phyloP scores from a whole-genome alignment of 2,888 invertebrate genomes.

The Rhagophthalmus giganteus region DNA sequence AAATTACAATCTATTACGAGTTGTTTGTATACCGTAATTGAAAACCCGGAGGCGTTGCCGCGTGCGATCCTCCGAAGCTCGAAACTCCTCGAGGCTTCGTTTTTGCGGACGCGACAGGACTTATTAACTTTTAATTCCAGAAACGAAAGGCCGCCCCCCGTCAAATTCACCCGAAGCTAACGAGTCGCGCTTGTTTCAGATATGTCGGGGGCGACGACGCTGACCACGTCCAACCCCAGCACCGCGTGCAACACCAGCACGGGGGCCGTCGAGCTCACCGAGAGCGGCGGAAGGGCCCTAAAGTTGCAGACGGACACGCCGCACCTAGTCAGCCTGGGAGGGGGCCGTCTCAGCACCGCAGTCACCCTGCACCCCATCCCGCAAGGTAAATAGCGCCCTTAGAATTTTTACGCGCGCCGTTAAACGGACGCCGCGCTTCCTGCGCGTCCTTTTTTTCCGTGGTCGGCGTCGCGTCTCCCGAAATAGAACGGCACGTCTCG shows the following conservation, averaged over 20 bases:
- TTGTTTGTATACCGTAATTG: neutral
- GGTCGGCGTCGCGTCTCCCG: no score
- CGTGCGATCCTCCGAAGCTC: neutral
- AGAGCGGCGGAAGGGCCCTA: constrained; percentile 60
- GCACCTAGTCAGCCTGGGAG: constrained; percentile 88
- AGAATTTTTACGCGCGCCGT: neutral
- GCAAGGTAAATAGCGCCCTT: constrained; percentile 71
- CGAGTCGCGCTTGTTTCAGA: constrained; percentile 27
- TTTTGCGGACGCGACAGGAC: no score
- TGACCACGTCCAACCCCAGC: constrained; percentile 19
- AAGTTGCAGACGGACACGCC: constrained; percentile 79
- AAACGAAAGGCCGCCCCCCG: no score
- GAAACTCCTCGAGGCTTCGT: neutral
- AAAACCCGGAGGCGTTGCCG: neutral
- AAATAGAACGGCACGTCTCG: no score
- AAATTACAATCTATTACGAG: neutral
- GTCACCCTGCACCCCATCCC: constrained; percentile 88
- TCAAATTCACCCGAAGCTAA: no score
- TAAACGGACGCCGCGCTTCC: no score
- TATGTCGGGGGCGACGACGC: constrained; percentile 39
- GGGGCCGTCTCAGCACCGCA: constrained; percentile 87
- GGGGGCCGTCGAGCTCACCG: constrained; percentile 43
- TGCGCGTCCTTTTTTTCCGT: no score
- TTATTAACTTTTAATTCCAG: no score
- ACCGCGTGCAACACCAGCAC: constrained; percentile 12